Conservation (phyloP, 2,113 vertebrate species). For the Anguilla japonica region DNA sequence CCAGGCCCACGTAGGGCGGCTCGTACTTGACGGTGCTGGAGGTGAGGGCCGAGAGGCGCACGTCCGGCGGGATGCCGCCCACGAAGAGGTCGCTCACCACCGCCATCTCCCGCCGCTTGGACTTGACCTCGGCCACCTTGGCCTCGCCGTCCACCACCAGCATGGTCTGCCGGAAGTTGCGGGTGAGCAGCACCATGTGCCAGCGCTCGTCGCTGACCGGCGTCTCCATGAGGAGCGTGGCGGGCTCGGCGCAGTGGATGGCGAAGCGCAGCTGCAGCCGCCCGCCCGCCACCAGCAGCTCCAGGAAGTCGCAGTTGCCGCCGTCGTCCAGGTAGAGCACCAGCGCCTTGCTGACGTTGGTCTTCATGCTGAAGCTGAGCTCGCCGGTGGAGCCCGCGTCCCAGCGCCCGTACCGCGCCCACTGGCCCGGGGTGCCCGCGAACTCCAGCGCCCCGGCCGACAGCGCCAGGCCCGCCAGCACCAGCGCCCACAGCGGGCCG, state of each 20-base stretch:
- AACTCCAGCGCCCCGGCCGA: constrained; percentile 78
- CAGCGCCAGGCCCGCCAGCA: constrained; percentile 60
- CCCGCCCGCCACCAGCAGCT: constrained; percentile 82
- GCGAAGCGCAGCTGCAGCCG: constrained; percentile 85
- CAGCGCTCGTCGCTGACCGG: constrained; percentile 81
- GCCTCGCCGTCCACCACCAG: constrained; percentile 85
- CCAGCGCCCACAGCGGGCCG: constrained; percentile 44
- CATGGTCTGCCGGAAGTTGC: constrained; percentile 77
- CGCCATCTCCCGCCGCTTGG: constrained; percentile 86
- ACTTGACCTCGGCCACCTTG: constrained; percentile 81
- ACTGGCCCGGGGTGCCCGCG: constrained; percentile 85
- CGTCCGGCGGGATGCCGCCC: constrained; percentile 87
- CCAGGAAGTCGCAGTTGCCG: constrained; percentile 92
- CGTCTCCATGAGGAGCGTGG: constrained; percentile 79
- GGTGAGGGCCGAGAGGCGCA: constrained; percentile 89
- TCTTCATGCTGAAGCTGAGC: constrained; percentile 88
- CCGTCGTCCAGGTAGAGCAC: constrained; percentile 91
- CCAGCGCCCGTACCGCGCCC: constrained; percentile 89
- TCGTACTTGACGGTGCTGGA: constrained; percentile 95
- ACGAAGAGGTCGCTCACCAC: constrained; percentile 90
- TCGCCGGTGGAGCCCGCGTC: constrained; percentile 79
- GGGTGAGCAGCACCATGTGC: constrained; percentile 82
- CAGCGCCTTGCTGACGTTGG: constrained; percentile 82
- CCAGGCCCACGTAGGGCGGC: constrained; percentile 82
- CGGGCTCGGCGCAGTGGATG: constrained; percentile 87